phyloP scores from a whole-genome alignment of 2,888 invertebrate genomes.

The Schizaphis graminum region DNA sequence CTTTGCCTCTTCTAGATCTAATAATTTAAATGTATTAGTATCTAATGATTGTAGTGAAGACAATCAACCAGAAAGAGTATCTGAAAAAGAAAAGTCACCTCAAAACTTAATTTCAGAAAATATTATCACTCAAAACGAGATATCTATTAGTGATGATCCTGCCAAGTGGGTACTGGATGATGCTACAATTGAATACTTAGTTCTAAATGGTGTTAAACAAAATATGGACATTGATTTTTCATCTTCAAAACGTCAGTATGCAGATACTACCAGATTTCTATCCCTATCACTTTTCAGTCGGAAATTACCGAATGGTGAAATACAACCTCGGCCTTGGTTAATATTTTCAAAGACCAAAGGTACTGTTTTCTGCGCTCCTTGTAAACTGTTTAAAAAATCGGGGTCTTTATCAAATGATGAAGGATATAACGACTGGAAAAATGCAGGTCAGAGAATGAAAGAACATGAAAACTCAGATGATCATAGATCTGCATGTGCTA shows the following conservation, averaged over 20 bases:
- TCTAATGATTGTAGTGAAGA: conserved; percentile 33
- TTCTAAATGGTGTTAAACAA: conserved; percentile 30
- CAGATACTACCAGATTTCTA: conserved; percentile 6
- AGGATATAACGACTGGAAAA: conserved; percentile 62
- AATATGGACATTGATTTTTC: conserved; percentile 29
- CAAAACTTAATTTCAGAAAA: conserved; percentile 35
- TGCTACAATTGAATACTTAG: conserved; percentile 25
- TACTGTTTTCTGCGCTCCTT: conserved; percentile 41
- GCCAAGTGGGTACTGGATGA: conserved; percentile 29
- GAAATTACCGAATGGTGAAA: conserved; percentile 32
- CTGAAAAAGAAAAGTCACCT: conserved; percentile 26
- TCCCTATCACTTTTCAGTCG: conserved; percentile 22
- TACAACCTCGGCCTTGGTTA: conserved; percentile 13
- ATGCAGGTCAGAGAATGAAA: conserved; percentile 11
- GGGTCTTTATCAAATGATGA: conserved; percentile 27
- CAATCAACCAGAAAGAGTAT: conserved; percentile 23
- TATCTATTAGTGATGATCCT: conserved; percentile 29
- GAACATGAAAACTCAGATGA: conserved; percentile 54
- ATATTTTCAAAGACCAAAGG: conserved; percentile 37
- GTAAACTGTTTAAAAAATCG: conserved; percentile 24
- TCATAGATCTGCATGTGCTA: conserved; percentile 35
- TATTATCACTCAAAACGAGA: conserved; percentile 32
- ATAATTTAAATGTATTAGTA: conserved; percentile 22
- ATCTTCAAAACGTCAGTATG: conserved; percentile 34
- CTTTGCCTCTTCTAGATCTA: conserved; percentile 33